Base-by-base conservation (phyloP, 2,797 vertebrate species). In the Falco biarmicus region DNA sequence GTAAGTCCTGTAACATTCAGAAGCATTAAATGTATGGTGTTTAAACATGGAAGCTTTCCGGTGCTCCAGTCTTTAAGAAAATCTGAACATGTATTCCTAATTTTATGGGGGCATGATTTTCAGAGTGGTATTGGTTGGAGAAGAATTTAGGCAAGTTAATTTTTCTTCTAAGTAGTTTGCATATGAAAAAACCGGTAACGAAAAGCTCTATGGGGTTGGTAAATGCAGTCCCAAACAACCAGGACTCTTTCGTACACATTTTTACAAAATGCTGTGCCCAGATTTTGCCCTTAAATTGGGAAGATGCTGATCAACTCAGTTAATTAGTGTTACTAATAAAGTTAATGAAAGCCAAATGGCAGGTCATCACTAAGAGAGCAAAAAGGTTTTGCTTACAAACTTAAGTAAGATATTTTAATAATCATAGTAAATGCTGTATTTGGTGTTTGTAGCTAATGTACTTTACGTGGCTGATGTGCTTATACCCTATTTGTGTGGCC, bases 171-270 rank as follows among this genome's bases (percentile, higher is more conserved):
- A 56, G 20, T 51, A 41, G n/a, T 60, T 84, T 59, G 10, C 21
- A 1, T 54, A 7, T 54, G 37, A 41, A 57, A 48, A 57, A 60
- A 3, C 1, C 9, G 10, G 13, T 60, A 1, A 3, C 19, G 20
- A 37, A 57, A 69, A 24, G 16, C 41, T 66, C 22, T 65, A 0
- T n/a, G 11, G 53, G 50, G 31, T 15, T 66, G 34, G 57, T 28
- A 53, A 77, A 56, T 56, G 43, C 41, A n/a, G 3, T 47, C 37
- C 50, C 59, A 28, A 89, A 53, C 47, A 60, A 10, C n/a, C 24
- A 17, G 17, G 66, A 24, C 37, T 26, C 39, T 19, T 41, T 26
- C 53, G 25, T 63, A 32, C 25, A 10, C 50, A 5, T 68, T 89
- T 84, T 71, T 48, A 20, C 21, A n/a, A 69, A 68, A 66, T 25